Percentiles rank a stretch among this genome's conserved stretches.
Conservation (phyloP, 2,113 vertebrate genomes). For the Montifringilla adamsi region DNA sequence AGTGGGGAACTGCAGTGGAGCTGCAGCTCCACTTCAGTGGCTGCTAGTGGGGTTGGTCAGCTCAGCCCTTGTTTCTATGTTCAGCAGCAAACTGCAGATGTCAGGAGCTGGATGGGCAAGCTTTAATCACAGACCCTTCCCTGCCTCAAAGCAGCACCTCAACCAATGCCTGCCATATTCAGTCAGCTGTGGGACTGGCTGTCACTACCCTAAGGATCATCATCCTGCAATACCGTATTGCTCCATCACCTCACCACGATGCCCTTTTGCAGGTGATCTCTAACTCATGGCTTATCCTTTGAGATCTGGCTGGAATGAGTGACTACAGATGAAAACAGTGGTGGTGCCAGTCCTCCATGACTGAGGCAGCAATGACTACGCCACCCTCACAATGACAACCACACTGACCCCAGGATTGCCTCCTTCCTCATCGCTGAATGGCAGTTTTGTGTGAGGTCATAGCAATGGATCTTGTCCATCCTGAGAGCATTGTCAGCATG, state of each 20-base stretch:
- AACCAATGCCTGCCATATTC: neutral
- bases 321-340: neutral
- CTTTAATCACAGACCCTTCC: neutral
- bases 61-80: neutral
- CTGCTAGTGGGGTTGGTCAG: neutral
- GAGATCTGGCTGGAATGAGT: neutral
- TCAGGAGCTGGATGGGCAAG: neutral
- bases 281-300: neutral
- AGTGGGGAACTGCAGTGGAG: neutral
- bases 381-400: neutral
- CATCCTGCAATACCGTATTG: neutral
- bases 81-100: neutral
- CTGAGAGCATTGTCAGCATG: neutral
- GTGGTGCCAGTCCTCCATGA: neutral
- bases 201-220: neutral
- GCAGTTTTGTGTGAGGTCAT: neutral
- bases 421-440: neutral
- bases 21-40: neutral
- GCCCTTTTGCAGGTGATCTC: neutral
- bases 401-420: neutral
- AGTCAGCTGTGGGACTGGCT: neutral
- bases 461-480: neutral
- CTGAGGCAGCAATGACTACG: neutral
- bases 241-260: neutral
- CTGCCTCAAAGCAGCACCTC: neutral